These are phyloP conservation scores for Dicycla oo DNA, from an alignment of 2,888 invertebrate species.

Conservation along the genomic window DNA sequence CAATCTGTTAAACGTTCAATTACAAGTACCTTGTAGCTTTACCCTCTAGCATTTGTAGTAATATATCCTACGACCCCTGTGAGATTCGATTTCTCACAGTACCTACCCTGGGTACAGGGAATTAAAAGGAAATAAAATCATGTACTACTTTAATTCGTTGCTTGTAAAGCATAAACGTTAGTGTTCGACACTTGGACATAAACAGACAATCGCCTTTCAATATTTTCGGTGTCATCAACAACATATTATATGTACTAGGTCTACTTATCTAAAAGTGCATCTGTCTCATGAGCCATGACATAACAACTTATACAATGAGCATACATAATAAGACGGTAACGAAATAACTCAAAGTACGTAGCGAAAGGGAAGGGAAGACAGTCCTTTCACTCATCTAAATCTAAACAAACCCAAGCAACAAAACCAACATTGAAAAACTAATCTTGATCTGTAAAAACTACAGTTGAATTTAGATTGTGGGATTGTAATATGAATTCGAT, in stretches of 20 bases:
- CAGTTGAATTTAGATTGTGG: conserved; percentile 21
- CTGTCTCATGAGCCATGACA: conserved; percentile 13
- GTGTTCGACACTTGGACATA: background rate
- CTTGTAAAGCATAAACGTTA: background rate
- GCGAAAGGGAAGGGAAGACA: conserved; percentile 50
- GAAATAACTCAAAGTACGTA: conserved; percentile 38
- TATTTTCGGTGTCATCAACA: background rate
- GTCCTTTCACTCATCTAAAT: conserved; percentile 65
- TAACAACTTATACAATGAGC: conserved; percentile 46
- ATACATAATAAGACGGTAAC: conserved; percentile 32
- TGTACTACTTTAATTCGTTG: background rate
- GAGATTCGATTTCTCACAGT: too few relatives aligned
- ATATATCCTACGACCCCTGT: too few relatives aligned
- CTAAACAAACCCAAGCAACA: conserved; percentile 30
- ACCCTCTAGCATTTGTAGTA: too few relatives aligned
- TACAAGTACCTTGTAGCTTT: too few relatives aligned
- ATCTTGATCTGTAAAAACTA: conserved; percentile 17
- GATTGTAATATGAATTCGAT: background rate
- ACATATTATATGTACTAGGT: background rate
- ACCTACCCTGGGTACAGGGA: background rate
- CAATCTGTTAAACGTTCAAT: too few relatives aligned
- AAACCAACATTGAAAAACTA: background rate
- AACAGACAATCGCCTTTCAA: background rate
- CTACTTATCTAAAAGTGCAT: conserved; percentile 10
- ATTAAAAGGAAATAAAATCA: background rate